Conservation (phyloP, 2,888 invertebrate genomes). For the Diarsia mendica region DNA sequence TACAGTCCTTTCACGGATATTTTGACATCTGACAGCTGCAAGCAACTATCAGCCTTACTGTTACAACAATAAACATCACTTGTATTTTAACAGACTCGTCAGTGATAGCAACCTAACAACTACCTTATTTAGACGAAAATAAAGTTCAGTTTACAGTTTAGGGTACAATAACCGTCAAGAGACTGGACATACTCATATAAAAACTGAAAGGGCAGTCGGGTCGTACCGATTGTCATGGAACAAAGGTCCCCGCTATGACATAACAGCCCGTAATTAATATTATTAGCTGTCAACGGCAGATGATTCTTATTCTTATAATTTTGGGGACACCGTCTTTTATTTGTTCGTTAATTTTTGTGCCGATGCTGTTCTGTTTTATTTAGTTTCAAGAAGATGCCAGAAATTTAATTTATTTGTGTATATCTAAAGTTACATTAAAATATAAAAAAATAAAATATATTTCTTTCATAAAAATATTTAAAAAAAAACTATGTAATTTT, state of each 20-base stretch:
- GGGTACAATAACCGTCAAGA: background rate
- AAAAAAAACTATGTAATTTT: background rate
- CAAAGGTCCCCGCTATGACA: conserved; percentile 76
- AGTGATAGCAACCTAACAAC: background rate
- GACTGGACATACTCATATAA: conserved; percentile 68
- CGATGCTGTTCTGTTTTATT: conserved; percentile 50
- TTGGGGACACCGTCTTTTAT: conserved; percentile 48
- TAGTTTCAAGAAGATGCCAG: background rate
- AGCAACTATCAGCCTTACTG: background rate
- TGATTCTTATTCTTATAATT: conserved; percentile 63
- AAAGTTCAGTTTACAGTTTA: background rate
- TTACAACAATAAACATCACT: background rate
- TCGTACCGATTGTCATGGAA: conserved; percentile 79
- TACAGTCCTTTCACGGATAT: conserved; percentile 30
- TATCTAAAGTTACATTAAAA: background rate
- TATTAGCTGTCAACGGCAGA: conserved; percentile 68
- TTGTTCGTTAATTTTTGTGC: conserved; percentile 25
- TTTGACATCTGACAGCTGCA: background rate
- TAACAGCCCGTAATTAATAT: conserved; percentile 75
- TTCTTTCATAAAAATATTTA: too few relatives aligned
- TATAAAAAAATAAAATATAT: too few relatives aligned
- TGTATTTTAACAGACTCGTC: background rate
- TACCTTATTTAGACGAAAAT: background rate
- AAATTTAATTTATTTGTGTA: background rate
- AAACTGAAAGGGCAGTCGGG: conserved; percentile 80